Conservation (phyloP, 2,888 invertebrate genomes). For the Spilarctia lutea region DNA sequence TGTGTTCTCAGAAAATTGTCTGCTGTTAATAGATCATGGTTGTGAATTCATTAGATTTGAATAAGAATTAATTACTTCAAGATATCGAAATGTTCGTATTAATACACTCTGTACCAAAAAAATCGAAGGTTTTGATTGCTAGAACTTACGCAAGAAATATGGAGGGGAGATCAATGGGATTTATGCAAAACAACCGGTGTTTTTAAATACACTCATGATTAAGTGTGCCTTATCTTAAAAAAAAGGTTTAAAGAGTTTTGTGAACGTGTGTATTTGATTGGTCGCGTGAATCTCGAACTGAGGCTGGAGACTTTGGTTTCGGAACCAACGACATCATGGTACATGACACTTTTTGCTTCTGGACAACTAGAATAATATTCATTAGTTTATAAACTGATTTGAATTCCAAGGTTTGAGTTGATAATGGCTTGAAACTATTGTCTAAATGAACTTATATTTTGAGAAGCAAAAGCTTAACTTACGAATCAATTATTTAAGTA, state of each 20-base stretch:
- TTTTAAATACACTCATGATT: slow-evolving; percentile 1
- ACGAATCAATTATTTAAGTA: background rate
- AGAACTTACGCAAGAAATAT: too few species aligned
- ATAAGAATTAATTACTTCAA: background rate
- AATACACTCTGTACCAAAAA: background rate
- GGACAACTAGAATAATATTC: background rate
- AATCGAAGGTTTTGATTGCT: background rate
- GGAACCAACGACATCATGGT: background rate
- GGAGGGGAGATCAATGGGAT: slow-evolving; percentile 30
- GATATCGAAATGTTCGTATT: background rate
- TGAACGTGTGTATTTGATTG: background rate
- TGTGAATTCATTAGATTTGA: background rate
- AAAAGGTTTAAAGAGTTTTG: background rate
- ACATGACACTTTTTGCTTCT: background rate
- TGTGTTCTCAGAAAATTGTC: slow-evolving; percentile 1
- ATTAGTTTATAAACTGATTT: too few species aligned
- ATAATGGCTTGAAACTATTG: too few species aligned
- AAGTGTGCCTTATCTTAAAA: background rate
- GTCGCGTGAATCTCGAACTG: background rate
- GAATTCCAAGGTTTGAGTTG: too few species aligned
- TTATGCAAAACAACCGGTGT: slow-evolving; percentile 27
- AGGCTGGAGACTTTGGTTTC: background rate
- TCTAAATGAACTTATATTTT: background rate
- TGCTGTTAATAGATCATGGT: background rate
- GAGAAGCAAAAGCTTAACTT: background rate